Evolutionary conservation across 2,113 vertebrate species (phyloP), one percentile per base, ranked within the genome.

Genomic region (Blennius ocellaris): DNA sequence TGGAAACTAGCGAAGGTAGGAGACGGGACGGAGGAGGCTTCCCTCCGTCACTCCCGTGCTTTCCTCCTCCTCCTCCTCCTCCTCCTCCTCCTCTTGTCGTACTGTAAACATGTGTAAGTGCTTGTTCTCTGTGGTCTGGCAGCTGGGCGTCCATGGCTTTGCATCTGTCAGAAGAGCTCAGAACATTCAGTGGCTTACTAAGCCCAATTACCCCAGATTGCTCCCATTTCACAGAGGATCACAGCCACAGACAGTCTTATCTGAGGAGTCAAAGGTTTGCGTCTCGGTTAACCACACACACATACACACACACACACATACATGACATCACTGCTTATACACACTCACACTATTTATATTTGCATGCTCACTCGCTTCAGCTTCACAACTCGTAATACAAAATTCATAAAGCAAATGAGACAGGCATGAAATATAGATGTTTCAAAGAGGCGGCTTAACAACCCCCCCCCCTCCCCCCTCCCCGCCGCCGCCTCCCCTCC

Each of bases 201-300:
- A 84, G 75, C 66, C 90, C 89, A 89, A 92, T 93, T 94, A 93
- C 87, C 76, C 73, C 75, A 93, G 88, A 91, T 89, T 89, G 92
- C 88, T 90, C 81, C 87, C 68, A 91, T 93, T 91, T 92, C 87
- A 87, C 82, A 85, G 83, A 48, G 9, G 85, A 86, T 86, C 74
- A 75, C 55, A 77, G 69, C 60, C 71, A 69, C 76, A 80, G 63
- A 75, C 81, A 36, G 38, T 60, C 58, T 78, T 39, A 55, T 50
- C 57, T 69, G 37, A 73, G 68, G 61, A 85, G 80, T 78, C 76
- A 65, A 51, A 56, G 51, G 55, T 74, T 77, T 85, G 68, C 48
- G 66, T 73, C 36, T 79, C 1, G 45, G 82, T 73, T 65, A 82
- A 69, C 68, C 55, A 2, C 66, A 11, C 61, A 5, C 77, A 11